Base-by-base conservation (phyloP, 1,140 invertebrate species). In the Drosophila obscura region DNA sequence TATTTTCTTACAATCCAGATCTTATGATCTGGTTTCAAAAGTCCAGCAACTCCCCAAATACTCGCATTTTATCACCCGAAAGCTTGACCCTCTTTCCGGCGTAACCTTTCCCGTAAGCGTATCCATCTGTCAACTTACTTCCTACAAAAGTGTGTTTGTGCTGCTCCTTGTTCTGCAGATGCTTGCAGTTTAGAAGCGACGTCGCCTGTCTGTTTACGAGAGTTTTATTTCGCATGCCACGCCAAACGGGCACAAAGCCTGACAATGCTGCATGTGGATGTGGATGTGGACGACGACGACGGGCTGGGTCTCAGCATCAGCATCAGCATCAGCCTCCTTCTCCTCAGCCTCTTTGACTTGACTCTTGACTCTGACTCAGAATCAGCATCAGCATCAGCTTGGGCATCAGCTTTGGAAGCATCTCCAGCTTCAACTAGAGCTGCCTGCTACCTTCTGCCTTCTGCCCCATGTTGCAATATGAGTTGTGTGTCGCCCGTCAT, bases 161-260 rank as follows among this genome's bases (percentile, higher is more conserved):
- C 57, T 35, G 28, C 45, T 69, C 49, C 58, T 67, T 68, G 60
- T 65, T 50, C 56, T 45, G 24, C 62, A 63, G 62, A 66, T 66
- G 73, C 77, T 73, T 57, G 59, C 53, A 63, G 71, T 67, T 87
- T 71, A 73, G 81, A 85, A 63, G 83, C 77, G 62, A 59, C 56
- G 35, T 39, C 35, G 35, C 64, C 82, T 85, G 83, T 87, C 82
- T 85, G 82, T 81, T 85, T 85, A 85, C 83, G 78, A 80, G 74
- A 82, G 71, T 85, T 85, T 87, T 85, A 87, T 87, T 87, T 87
- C 83, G 78, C 78, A 68, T 87, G 82, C 69, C 83, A 87, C 66
- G 78, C 74, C 74, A 64, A 76, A 76, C 63, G 71, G 74, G 82
- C 82, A 85, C 68, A 87, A 82, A 81, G 82, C 69, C 82, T 84